Conservation (phyloP, 2,113 vertebrate genomes). For the Castor canadensis region DNA sequence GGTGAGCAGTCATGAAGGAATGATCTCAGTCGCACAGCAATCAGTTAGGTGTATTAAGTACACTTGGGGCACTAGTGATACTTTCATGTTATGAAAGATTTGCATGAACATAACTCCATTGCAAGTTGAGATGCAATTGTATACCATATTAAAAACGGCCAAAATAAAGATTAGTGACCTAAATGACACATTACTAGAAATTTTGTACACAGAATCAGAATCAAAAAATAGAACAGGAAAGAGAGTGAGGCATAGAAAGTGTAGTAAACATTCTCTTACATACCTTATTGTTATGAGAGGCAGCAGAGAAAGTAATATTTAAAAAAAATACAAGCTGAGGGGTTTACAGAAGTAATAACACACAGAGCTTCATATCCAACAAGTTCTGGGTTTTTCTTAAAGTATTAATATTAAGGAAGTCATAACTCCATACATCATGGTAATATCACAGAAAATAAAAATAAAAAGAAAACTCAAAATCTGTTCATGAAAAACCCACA, state of each 20-base stretch:
- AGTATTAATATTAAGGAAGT: neutral
- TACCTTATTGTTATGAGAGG: neutral
- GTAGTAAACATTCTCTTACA: neutral
- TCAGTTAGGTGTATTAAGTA: too few species aligned
- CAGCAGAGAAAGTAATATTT: neutral
- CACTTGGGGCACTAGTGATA: too few species aligned
- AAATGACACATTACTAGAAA: neutral
- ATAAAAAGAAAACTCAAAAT: too few species aligned
- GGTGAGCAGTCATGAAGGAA: too few species aligned
- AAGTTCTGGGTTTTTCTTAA: neutral
- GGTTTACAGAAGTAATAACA: neutral
- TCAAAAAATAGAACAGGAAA: neutral
- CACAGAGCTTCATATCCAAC: neutral
- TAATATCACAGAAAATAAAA: neutral
- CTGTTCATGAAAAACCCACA: neutral
- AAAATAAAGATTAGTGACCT: neutral
- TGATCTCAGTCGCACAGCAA: too few species aligned
- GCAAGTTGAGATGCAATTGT: neutral
- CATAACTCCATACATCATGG: neutral
- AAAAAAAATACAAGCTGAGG: neutral
- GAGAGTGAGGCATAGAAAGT: too few species aligned
- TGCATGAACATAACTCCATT: too few species aligned
- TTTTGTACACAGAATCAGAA: neutral
- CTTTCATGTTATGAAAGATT: too few species aligned
- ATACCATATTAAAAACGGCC: neutral